These are phyloP conservation scores for Byasa hedistus DNA, from an alignment of 2,888 invertebrate species.

Conservation along the genomic window DNA sequence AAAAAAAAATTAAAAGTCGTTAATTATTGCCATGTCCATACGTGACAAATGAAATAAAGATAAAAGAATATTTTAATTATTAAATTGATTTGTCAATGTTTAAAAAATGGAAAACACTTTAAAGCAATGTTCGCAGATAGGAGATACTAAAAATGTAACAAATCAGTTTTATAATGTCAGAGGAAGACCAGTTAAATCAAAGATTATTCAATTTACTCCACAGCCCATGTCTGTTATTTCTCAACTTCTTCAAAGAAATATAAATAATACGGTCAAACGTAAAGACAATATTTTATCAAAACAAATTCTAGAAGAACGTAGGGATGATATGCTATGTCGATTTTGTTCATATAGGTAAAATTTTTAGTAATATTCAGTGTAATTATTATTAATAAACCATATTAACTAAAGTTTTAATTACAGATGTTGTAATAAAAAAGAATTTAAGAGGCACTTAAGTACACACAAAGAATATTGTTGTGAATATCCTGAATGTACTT, in stretches of 20 bases:
- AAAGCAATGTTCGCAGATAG: neutral
- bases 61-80: no score
- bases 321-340: conserved; percentile 19
- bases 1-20: no score
- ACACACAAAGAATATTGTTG: conserved; percentile 68
- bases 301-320: neutral
- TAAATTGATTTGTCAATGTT: neutral
- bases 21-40: neutral
- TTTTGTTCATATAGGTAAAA: conserved; percentile 34
- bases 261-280: conserved; percentile 9
- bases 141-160: conserved; percentile 6
- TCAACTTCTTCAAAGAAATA: conserved; percentile 46
- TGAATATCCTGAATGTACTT: conserved; percentile 74
- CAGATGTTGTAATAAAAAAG: conserved; percentile 61
- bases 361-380: conserved; percentile 1
- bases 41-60: no score
- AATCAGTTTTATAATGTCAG: conserved; percentile 32
- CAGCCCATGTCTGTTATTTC: conserved; percentile 64
- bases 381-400: conserved; percentile 1
- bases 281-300: conserved; percentile 8
- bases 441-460: conserved; percentile 63
- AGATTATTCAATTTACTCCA: conserved; percentile 51
- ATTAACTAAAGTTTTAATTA: conserved; percentile 34
- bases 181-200: conserved; percentile 54
- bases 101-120: conserved; percentile 20